Base-by-base conservation (phyloP, 2,113 vertebrate genomes). In the Poecile atricapillus region DNA sequence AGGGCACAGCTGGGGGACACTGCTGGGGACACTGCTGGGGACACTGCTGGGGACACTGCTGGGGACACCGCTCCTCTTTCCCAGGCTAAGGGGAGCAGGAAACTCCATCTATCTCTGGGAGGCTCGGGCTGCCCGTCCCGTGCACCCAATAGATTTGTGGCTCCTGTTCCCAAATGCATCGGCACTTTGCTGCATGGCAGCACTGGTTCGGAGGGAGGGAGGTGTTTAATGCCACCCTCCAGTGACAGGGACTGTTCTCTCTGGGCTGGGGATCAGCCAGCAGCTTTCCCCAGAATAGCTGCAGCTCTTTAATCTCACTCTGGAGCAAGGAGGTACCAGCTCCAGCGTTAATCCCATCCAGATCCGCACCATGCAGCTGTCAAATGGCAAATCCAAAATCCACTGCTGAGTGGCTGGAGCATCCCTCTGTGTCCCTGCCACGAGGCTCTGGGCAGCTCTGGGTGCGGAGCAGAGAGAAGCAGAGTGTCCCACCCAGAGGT, bases 131-230 rank as follows among this genome's bases (percentile, higher is more conserved):
- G 50, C 33, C 41, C 17, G 0, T 41, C 13, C 46, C 15, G 1
- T 35, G 18, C 33, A 4, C 37, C 31, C 37, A 1, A 0, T 31
- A 2, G 0, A 2, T 52, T 3, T 5, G 43, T 1, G 6, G 22
- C 52, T 84, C 41, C 56, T 30, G 19, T 12, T 62, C 84, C 64
- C 65, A 35, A 30, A 53, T 1, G 17, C 49, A 3, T 3, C 3
- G 0, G 37, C 44, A 20, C 25, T 15, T 23, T 10, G 21, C 62
- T 52, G 14, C 30, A 5, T 1, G 8, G 58, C 52, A 35, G 52
- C 43, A 4, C 3, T 3, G 28, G 5, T 18, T 14, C 0, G 0
- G 23, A 11, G 53, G 15, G 16, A 75, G 13, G 20, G 33, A 35
- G 56, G 19, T 25, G 71, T 60, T 56, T 13, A 7, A 12, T 58